Percentiles rank a stretch among this genome's conserved stretches.
phyloP scores from a whole-genome alignment of 2,888 invertebrate species.

The Muscina levida region DNA sequence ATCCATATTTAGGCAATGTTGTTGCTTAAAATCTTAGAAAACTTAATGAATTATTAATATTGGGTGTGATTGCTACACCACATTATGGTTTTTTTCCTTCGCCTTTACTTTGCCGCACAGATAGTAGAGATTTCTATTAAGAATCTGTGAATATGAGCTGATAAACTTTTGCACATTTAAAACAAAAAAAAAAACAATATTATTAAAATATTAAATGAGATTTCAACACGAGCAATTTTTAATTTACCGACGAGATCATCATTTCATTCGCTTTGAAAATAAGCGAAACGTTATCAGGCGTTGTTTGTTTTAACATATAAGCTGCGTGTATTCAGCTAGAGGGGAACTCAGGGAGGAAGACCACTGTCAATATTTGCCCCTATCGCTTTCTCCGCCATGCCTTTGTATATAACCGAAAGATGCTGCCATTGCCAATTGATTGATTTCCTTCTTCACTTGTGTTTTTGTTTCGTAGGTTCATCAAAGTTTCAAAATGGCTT shows the following conservation, averaged over 20 bases:
- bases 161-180: constrained; percentile 52
- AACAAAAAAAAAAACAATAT: constrained; percentile 24
- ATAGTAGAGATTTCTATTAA: constrained; percentile 32
- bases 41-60: too few species aligned
- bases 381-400: not conserved
- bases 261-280: not conserved
- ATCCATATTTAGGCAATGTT: too few species aligned
- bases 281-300: too few species aligned
- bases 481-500: constrained; percentile 75
- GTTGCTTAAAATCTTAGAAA: too few species aligned
- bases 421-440: not conserved
- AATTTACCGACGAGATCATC: not conserved
- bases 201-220: constrained; percentile 16
- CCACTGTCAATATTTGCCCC: too few species aligned
- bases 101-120: constrained; percentile 24
- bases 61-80: too few species aligned
- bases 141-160: constrained; percentile 48
- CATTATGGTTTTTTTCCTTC: too few species aligned
- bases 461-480: constrained; percentile 71
- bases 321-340: constrained; percentile 9
- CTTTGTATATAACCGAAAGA: not conserved
- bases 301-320: too few species aligned
- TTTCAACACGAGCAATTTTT: too few species aligned
- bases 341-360: too few species aligned
- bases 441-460: too few species aligned